Percentiles rank a stretch among this genome's conserved stretches.
phyloP scores from a whole-genome alignment of 92 coral and sea anemone genomes.

The Ricordea florida region DNA sequence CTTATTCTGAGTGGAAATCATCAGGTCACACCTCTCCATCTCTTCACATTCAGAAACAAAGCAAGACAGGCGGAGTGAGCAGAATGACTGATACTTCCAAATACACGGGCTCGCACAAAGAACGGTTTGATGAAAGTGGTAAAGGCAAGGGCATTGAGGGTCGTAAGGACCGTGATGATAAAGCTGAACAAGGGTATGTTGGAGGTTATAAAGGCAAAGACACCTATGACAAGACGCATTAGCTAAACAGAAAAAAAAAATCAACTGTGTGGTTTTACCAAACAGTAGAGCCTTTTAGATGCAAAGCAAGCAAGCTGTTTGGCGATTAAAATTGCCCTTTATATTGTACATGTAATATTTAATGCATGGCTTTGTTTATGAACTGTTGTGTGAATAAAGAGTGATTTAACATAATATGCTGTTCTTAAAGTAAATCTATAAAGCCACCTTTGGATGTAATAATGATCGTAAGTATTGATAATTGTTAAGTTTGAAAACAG shows the following conservation, averaged over 20 bases:
- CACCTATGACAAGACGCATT: constrained; percentile 76
- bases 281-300: not conserved
- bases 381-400: too few relatives aligned
- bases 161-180: constrained; percentile 75
- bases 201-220: constrained; percentile 91
- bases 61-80: constrained; percentile 89
- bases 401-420: too few relatives aligned
- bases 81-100: constrained; percentile 91
- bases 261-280: too few relatives aligned
- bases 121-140: constrained; percentile 92
- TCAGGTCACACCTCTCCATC: not conserved
- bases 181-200: constrained; percentile 87
- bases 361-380: too few relatives aligned
- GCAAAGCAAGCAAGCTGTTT: too few relatives aligned
- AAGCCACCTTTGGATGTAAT: too few relatives aligned
- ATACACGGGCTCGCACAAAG: constrained; percentile 98
- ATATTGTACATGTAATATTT: too few relatives aligned
- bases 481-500: too few relatives aligned
- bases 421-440: too few relatives aligned
- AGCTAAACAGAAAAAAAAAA: not conserved
- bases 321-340: too few relatives aligned
- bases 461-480: too few relatives aligned
- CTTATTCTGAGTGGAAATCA: not conserved
- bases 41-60: constrained; percentile 66
- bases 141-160: constrained; percentile 95